Conservation (phyloP, 2,797 vertebrate species). For the Trichosurus vulpecula region DNA sequence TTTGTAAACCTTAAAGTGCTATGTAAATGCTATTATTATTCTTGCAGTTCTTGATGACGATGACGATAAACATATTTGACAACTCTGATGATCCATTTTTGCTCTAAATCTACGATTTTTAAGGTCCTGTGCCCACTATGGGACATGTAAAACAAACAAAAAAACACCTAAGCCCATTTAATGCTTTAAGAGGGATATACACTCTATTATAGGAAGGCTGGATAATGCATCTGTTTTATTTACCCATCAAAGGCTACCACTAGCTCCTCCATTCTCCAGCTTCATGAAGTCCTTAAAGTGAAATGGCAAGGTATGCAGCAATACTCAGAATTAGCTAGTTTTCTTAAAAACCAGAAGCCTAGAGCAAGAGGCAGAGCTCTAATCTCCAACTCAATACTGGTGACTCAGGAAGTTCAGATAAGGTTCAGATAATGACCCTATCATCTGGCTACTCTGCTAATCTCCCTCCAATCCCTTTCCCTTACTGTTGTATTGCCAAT, state of each 20-base stretch:
- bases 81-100: background rate
- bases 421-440: conserved; percentile 21
- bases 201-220: conserved; percentile 33
- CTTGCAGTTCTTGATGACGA: background rate
- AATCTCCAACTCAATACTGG: conserved; percentile 13
- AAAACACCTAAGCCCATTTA: background rate
- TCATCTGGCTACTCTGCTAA: background rate
- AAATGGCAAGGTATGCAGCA: background rate
- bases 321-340: background rate
- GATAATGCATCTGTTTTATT: conserved; percentile 31
- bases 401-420: conserved; percentile 37
- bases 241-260: background rate
- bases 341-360: conserved; percentile 3
- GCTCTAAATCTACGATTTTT: background rate
- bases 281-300: background rate
- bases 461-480: background rate
- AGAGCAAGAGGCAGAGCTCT: background rate
- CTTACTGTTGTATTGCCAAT: background rate
- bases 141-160: background rate
- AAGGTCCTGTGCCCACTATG: background rate
- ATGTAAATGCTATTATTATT: background rate
- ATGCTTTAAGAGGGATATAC: background rate
- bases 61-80: background rate
- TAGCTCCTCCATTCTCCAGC: background rate
- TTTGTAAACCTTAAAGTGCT: background rate